Percentiles rank a stretch among this genome's conserved stretches.
Evolutionary conservation across 2,113 vertebrate genomes (phyloP).

Genomic region (Cyprinodon tularosa): DNA sequence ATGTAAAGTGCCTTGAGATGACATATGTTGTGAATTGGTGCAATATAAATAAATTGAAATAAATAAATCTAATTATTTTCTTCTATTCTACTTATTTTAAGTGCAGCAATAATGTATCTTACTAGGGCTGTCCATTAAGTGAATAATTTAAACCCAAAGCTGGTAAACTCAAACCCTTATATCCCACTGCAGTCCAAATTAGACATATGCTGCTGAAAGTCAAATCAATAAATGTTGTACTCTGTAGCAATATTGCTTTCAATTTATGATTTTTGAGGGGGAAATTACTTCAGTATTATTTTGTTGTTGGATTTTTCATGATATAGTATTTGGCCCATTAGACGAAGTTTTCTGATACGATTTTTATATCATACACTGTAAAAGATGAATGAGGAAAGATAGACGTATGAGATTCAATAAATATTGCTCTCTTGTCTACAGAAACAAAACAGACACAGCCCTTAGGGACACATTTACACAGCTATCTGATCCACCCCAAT

Average conservation of each 20-base stretch:
- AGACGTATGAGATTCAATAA: neutral
- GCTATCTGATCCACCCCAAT: conserved; percentile 19
- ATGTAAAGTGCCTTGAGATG: too few species aligned
- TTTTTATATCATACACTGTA: neutral
- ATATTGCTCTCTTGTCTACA: conserved; percentile 5
- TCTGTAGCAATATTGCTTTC: conserved; percentile 20
- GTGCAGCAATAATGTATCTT: too few species aligned
- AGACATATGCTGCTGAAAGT: neutral
- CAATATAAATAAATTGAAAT: too few species aligned
- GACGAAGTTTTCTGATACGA: neutral
- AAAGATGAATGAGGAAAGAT: neutral
- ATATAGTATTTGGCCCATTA: conserved; percentile 1
- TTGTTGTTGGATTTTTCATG: conserved; percentile 1
- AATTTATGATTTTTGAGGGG: neutral
- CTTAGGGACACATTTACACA: conserved; percentile 3
- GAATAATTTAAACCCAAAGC: conserved; percentile 17
- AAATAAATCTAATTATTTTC: too few species aligned
- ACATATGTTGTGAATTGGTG: too few species aligned
- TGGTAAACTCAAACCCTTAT: neutral
- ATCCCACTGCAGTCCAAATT: neutral
- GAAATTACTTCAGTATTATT: conserved; percentile 8
- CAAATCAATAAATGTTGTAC: neutral
- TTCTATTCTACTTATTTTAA: neutral
- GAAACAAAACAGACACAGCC: conserved; percentile 4
- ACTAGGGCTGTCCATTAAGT: neutral